Percentiles rank a stretch among this genome's conserved stretches.
Evolutionary conservation across 35 echinoderm and acorn worm species (phyloP).

Genomic region (Lytechinus variegatus): DNA sequence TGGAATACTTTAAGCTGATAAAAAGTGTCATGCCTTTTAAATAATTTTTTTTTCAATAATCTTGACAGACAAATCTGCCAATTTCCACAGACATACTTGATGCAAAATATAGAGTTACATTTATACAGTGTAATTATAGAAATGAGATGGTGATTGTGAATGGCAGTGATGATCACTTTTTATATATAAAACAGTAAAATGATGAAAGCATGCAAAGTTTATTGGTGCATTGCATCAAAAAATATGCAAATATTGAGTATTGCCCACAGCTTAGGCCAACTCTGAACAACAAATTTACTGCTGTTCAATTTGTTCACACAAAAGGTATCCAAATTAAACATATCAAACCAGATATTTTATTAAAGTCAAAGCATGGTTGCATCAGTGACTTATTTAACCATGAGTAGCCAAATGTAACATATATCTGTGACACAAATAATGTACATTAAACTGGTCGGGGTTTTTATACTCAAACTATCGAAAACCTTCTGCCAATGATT

Average conservation of each 20-base stretch:
- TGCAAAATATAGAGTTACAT: neutral
- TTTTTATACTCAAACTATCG: too few species aligned
- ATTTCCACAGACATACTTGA: neutral
- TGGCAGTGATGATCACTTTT: neutral
- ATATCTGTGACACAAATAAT: too few species aligned
- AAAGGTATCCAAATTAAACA: neutral
- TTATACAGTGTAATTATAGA: neutral
- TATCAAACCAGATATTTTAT: too few species aligned
- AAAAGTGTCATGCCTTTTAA: neutral
- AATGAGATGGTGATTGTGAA: constrained; percentile 10
- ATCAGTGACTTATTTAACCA: too few species aligned
- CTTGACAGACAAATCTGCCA: neutral
- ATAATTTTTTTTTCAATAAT: neutral
- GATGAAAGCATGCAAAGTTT: neutral
- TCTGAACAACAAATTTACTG: neutral
- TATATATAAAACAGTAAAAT: neutral
- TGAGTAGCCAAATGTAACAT: too few species aligned
- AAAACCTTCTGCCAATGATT: too few species aligned
- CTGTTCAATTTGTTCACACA: neutral
- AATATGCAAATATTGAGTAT: too few species aligned
- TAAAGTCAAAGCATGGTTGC: too few species aligned
- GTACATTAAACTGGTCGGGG: too few species aligned
- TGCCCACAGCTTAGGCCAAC: neutral
- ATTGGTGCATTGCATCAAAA: neutral
- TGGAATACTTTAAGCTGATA: neutral